Percentiles rank a stretch among this genome's conserved stretches.
Evolutionary conservation across 1,140 invertebrate species (phyloP).

Genomic region (Drosophila prosaltans): DNA sequence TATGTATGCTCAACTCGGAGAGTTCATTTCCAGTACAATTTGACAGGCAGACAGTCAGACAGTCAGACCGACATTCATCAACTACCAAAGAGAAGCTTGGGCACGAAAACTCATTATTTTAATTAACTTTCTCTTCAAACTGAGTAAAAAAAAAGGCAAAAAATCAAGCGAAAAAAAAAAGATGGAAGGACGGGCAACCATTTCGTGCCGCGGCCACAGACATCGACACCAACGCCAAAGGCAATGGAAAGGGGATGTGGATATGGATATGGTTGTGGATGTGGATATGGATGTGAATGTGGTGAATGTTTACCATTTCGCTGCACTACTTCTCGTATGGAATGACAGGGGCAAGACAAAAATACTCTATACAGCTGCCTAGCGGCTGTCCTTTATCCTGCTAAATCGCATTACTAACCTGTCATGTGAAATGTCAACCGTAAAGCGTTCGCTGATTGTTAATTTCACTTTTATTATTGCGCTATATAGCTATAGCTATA

Average conservation of each 20-base stretch:
- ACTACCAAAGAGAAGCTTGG: constrained; percentile 52
- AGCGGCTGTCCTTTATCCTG: constrained; percentile 79
- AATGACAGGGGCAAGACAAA: constrained; percentile 16
- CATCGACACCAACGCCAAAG: constrained; percentile 46
- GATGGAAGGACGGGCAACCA: constrained; percentile 29
- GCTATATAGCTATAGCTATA: constrained; percentile 7
- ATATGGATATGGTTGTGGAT: neutral
- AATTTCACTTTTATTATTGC: constrained; percentile 80
- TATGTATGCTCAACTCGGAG: constrained; percentile 23
- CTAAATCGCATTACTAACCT: constrained; percentile 83
- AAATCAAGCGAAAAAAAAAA: constrained; percentile 13
- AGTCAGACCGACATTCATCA: constrained; percentile 68
- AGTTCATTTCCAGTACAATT: constrained; percentile 34
- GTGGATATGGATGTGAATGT: neutral
- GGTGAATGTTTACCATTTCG: constrained; percentile 24
- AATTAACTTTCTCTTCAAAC: constrained; percentile 82
- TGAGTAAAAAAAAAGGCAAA: constrained; percentile 1
- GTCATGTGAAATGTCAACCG: constrained; percentile 83
- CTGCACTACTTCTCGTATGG: constrained; percentile 36
- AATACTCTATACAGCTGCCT: constrained; percentile 16
- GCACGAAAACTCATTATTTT: constrained; percentile 82
- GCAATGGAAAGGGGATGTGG: neutral
- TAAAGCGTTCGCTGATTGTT: constrained; percentile 83
- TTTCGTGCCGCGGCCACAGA: constrained; percentile 54
- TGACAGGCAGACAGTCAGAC: constrained; percentile 53